Evolutionary conservation across 2,888 invertebrate species (phyloP).

Genomic region (Nudaria mundana): DNA sequence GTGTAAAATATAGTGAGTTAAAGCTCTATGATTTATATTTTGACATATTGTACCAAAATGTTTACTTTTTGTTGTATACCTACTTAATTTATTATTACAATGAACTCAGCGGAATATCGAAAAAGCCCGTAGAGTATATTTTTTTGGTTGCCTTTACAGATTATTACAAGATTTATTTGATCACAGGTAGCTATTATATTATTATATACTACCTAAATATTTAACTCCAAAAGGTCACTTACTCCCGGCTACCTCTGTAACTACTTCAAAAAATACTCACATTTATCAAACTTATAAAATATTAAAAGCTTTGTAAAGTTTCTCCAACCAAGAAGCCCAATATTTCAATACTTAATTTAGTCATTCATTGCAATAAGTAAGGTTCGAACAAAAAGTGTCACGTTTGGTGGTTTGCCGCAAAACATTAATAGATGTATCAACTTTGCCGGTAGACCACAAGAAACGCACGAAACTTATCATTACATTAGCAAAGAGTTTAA

Average conservation of each 20-base stretch:
- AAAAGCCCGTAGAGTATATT: conserved; percentile 26
- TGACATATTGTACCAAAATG: conserved; percentile 72
- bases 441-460: conserved; percentile 43
- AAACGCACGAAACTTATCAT: conserved; percentile 28
- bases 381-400: conserved; percentile 28
- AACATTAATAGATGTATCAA: conserved; percentile 36
- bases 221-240: too few species aligned
- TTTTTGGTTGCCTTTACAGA: conserved; percentile 9
- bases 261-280: neutral
- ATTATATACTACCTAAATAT: neutral
- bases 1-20: conserved; percentile 61
- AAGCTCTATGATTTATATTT: conserved; percentile 66
- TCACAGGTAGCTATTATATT: neutral
- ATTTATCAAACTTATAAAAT: neutral
- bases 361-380: conserved; percentile 23
- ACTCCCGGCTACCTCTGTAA: too few species aligned
- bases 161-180: neutral
- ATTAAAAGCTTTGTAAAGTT: neutral
- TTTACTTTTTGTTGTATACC: conserved; percentile 58
- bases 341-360: conserved; percentile 14
- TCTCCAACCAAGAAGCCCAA: neutral
- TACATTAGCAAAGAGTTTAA: conserved; percentile 20
- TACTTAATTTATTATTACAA: conserved; percentile 60
- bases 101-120: conserved; percentile 58
- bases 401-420: conserved; percentile 39